Conservation (phyloP, 2,888 invertebrate species). For the Erebia epiphron region DNA sequence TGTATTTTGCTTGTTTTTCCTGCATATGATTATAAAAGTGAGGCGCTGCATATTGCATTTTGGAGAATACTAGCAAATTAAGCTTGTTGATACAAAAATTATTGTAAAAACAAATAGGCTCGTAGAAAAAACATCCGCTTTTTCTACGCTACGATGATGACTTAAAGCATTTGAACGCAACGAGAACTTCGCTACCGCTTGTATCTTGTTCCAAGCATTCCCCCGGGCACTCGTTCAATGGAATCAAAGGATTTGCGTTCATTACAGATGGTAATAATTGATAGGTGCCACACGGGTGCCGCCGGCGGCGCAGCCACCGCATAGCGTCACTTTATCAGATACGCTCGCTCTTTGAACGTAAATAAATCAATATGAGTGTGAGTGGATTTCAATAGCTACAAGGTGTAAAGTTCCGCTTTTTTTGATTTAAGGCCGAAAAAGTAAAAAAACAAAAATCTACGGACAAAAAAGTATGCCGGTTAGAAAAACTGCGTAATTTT, state of each 20-base stretch:
- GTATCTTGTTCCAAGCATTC: slow-evolving; percentile 47
- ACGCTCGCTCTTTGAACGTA: not conserved
- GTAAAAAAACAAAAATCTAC: no score
- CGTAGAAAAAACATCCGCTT: not conserved
- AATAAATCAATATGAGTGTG: slow-evolving; percentile 1
- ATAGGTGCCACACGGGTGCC: slow-evolving; percentile 52
- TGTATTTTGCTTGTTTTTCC: no score
- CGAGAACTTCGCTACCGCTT: slow-evolving; percentile 35
- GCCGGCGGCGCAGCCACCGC: slow-evolving; percentile 41
- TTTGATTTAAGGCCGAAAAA: no score
- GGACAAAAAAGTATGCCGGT: no score
- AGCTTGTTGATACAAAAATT: no score
- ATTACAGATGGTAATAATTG: slow-evolving; percentile 78
- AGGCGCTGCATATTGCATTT: no score
- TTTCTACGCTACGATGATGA: no score
- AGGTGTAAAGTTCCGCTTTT: not conserved
- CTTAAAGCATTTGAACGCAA: not conserved
- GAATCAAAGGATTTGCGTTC: slow-evolving; percentile 82
- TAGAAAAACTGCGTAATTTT: no score
- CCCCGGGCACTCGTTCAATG: slow-evolving; percentile 75
- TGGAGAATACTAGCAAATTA: no score
- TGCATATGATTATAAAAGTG: no score
- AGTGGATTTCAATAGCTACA: not conserved
- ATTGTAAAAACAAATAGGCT: no score
- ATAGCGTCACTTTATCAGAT: slow-evolving; percentile 23